Evolutionary conservation across 1,140 invertebrate species (phyloP).

Genomic region (Epicauta chinensis): DNA sequence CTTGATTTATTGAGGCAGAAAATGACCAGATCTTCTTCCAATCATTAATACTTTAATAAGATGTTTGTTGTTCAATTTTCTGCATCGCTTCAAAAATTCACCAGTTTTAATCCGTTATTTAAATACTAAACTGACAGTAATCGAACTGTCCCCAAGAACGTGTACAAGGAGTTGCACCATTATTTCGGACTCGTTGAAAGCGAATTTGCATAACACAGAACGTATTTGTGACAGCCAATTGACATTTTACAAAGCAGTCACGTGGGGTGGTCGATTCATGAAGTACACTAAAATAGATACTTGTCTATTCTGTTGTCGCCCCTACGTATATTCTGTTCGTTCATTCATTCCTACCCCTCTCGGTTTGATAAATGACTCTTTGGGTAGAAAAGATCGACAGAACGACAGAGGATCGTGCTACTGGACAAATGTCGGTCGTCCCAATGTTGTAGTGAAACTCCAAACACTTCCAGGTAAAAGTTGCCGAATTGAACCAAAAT

Average conservation of each 20-base stretch:
- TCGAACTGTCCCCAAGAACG: no score
- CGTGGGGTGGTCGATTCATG: constrained; percentile 35
- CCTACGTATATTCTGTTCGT: constrained; percentile 7
- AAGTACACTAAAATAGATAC: constrained; percentile 38
- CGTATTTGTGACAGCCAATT: constrained; percentile 41
- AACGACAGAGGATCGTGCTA: background rate
- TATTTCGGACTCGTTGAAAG: constrained; percentile 26
- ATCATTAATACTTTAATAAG: no score
- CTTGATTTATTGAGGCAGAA: no score
- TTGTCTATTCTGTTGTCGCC: constrained; percentile 25
- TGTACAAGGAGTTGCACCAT: constrained; percentile 5
- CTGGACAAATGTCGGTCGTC: constrained; percentile 2
- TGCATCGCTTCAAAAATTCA: no score
- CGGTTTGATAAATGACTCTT: no score
- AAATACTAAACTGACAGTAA: constrained; percentile 4
- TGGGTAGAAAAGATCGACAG: no score
- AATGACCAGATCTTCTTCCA: no score
- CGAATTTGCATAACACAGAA: constrained; percentile 37
- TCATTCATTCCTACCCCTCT: no score
- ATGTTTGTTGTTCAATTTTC: no score
- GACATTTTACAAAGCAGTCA: constrained; percentile 38
- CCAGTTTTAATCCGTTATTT: no score
- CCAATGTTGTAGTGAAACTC: background rate
- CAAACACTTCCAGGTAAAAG: no score
- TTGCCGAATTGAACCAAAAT: no score